Conservation (phyloP, 1,140 invertebrate species). For the Heliconius hermathena region DNA sequence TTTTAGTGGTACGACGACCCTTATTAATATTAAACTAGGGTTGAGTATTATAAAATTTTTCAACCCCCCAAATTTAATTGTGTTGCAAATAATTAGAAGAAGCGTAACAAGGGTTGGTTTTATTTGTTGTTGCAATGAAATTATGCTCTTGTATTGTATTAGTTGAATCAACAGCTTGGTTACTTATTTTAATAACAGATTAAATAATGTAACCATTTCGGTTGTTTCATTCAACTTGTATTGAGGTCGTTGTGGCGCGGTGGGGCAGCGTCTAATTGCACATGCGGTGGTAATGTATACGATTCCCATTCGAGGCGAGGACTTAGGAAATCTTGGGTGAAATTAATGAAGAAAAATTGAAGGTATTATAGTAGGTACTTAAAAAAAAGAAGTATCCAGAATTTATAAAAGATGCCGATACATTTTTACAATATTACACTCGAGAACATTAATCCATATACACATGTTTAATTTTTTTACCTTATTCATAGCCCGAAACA, state of each 20-base stretch:
- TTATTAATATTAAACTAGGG: conserved; percentile 41
- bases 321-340: too few relatives aligned
- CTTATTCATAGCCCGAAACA: too few relatives aligned
- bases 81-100: conserved; percentile 61
- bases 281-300: too few relatives aligned
- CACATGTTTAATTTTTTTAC: too few relatives aligned
- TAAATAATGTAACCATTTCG: neutral
- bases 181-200: conserved; percentile 10
- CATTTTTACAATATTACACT: too few relatives aligned
- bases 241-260: neutral
- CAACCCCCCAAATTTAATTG: conserved; percentile 38
- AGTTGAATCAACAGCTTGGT: conserved; percentile 19
- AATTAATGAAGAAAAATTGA: too few relatives aligned
- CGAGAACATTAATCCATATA: too few relatives aligned
- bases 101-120: conserved; percentile 60
- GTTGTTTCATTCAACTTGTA: neutral
- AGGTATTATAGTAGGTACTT: too few relatives aligned
- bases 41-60: conserved; percentile 34
- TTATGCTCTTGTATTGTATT: conserved; percentile 30
- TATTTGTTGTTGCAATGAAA: conserved; percentile 47
- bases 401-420: too few relatives aligned
- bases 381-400: too few relatives aligned
- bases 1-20: conserved; percentile 34
- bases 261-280: too few relatives aligned
- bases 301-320: too few relatives aligned